phyloP scores from a whole-genome alignment of 2,797 vertebrate species.

The Hippocampus kuda region DNA sequence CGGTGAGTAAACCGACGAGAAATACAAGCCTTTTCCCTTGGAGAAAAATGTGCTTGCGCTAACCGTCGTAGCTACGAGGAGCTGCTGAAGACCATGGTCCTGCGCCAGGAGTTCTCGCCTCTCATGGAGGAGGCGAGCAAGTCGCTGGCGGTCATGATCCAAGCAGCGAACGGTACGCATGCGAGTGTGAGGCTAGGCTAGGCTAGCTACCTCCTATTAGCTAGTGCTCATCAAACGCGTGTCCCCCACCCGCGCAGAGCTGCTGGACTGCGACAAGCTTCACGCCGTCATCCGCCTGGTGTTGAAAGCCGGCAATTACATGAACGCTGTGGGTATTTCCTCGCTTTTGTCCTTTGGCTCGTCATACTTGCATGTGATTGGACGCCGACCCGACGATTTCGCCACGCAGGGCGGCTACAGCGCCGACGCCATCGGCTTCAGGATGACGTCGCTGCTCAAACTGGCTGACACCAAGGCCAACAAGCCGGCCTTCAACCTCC shows the following conservation, averaged over 20 bases:
- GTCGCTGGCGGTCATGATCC: slow-evolving; percentile 62
- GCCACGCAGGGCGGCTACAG: slow-evolving; percentile 69
- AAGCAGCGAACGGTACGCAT: slow-evolving; percentile 66
- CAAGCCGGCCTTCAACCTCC: slow-evolving; percentile 76
- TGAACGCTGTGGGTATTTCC: slow-evolving; percentile 70
- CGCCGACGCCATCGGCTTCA: slow-evolving; percentile 72
- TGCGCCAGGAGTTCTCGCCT: slow-evolving; percentile 76
- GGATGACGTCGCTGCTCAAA: slow-evolving; percentile 71
- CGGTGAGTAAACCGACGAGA: slow-evolving; percentile 48
- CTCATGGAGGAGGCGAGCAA: slow-evolving; percentile 65
- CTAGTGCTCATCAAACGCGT: not conserved
- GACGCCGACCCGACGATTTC: slow-evolving; percentile 6
- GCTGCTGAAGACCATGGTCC: slow-evolving; percentile 65
- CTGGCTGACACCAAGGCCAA: slow-evolving; percentile 79
- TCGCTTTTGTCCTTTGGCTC: too few relatives aligned
- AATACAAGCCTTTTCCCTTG: too few relatives aligned
- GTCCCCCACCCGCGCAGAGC: slow-evolving; percentile 49
- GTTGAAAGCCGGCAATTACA: slow-evolving; percentile 77
- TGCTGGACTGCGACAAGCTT: slow-evolving; percentile 73
- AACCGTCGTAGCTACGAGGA: slow-evolving; percentile 62
- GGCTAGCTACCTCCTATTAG: not conserved
- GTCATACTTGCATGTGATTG: not conserved
- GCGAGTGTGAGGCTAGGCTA: not conserved
- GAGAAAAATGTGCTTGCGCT: not conserved
- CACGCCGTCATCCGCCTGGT: slow-evolving; percentile 75